Evolutionary conservation across 2,113 vertebrate species (phyloP).

Genomic region (Corythornis madagascariensis): DNA sequence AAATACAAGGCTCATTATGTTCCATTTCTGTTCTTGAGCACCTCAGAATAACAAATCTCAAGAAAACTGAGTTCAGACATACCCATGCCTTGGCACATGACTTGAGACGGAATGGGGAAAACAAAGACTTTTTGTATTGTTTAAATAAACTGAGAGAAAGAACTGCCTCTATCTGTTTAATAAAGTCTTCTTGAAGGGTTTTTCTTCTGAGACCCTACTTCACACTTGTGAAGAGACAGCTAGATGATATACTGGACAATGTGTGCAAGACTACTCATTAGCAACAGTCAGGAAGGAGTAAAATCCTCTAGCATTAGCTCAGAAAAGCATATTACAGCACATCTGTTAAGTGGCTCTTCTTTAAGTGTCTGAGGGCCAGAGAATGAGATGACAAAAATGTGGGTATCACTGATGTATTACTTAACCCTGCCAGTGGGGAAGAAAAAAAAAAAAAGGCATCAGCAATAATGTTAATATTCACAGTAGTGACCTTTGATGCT

Average conservation of each 20-base stretch:
- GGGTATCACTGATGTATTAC: neutral
- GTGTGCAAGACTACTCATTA: too few species aligned
- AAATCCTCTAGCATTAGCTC: neutral
- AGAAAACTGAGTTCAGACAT: neutral
- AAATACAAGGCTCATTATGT: neutral
- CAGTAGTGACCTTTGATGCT: neutral
- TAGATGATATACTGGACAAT: too few species aligned
- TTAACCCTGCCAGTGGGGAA: neutral
- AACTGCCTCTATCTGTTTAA: neutral
- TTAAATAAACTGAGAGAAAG: neutral
- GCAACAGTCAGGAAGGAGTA: neutral
- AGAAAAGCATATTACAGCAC: neutral
- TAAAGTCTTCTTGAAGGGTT: neutral
- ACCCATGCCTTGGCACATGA: neutral
- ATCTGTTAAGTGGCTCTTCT: neutral
- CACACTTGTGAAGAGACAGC: neutral
- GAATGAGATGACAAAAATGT: neutral
- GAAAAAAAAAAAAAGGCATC: neutral
- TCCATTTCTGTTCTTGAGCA: neutral
- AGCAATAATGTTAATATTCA: constrained; percentile 1
- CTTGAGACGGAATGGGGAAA: neutral
- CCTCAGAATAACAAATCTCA: neutral
- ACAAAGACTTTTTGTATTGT: neutral
- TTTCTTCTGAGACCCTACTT: neutral
- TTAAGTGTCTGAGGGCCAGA: neutral